Percentiles rank a stretch among this genome's conserved stretches.
Evolutionary conservation across 2,113 vertebrate genomes (phyloP).

Genomic region (Cynopterus brachyotis): DNA sequence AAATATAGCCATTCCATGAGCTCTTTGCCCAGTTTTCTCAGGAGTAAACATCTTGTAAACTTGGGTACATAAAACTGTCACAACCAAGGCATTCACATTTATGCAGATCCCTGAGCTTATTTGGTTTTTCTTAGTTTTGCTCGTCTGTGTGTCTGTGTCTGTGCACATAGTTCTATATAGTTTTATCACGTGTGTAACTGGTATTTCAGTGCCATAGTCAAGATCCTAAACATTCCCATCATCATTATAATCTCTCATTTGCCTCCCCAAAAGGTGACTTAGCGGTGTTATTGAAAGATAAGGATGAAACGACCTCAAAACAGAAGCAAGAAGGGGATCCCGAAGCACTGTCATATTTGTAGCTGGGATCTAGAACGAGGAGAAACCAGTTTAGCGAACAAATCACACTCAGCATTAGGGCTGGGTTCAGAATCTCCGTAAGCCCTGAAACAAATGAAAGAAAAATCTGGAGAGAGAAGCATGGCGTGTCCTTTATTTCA

Average conservation of each 20-base stretch:
- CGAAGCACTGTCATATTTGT: neutral
- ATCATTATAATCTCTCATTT: neutral
- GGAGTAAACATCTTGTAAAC: neutral
- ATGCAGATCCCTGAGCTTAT: neutral
- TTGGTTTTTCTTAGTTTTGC: neutral
- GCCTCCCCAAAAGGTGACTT: neutral
- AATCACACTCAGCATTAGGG: neutral
- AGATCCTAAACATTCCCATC: neutral
- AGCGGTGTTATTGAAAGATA: neutral
- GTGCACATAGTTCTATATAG: neutral
- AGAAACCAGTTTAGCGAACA: neutral
- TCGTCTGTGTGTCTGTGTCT: too few relatives aligned
- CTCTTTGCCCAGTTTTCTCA: neutral
- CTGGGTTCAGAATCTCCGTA: neutral
- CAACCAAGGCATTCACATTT: neutral
- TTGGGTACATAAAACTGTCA: neutral
- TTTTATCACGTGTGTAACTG: neutral
- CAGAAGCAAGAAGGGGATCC: neutral
- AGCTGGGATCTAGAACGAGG: neutral
- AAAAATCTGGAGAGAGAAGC: too few relatives aligned
- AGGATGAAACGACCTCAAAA: neutral
- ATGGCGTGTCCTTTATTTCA: neutral
- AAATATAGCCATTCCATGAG: neutral
- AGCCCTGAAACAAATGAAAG: neutral
- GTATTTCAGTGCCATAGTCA: neutral